Percentiles rank a stretch among this genome's conserved stretches.
These are phyloP conservation scores for Mythimna pallens DNA, from an alignment of 2,888 invertebrate species.

Conservation along the genomic window DNA sequence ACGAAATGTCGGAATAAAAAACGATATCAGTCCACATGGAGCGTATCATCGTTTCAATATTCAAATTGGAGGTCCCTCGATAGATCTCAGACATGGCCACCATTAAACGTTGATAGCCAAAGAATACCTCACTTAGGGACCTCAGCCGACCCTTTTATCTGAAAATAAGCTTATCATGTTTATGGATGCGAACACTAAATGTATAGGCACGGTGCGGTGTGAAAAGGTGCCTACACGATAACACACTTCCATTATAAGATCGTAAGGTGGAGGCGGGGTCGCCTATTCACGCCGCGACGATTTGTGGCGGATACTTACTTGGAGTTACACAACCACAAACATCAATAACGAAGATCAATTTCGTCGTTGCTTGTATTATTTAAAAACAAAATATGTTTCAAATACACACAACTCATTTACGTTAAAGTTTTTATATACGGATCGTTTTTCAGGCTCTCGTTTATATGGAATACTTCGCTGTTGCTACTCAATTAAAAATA, in stretches of 20 bases:
- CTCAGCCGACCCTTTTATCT: slow-evolving; percentile 87
- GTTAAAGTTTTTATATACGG: slow-evolving; percentile 21
- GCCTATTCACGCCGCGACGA: slow-evolving; percentile 68
- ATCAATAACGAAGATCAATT: slow-evolving; percentile 57
- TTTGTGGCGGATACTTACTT: slow-evolving; percentile 65
- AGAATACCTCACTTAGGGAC: slow-evolving; percentile 87
- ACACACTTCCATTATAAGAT: slow-evolving; percentile 80
- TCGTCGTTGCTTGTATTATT: slow-evolving; percentile 42
- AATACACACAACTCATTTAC: slow-evolving; percentile 31
- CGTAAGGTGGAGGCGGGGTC: slow-evolving; percentile 71
- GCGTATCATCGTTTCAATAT: slow-evolving; percentile 83
- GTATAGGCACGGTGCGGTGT: slow-evolving; percentile 77
- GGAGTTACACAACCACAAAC: slow-evolving; percentile 53
- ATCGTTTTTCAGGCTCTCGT: slow-evolving; percentile 14
- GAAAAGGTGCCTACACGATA: slow-evolving; percentile 79
- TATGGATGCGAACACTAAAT: slow-evolving; percentile 84
- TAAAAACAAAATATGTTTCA: slow-evolving; percentile 36
- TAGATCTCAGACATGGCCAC: slow-evolving; percentile 84
- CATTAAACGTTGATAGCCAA: slow-evolving; percentile 87
- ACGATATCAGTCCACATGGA: slow-evolving; percentile 71
- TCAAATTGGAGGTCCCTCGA: slow-evolving; percentile 85
- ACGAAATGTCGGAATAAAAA: slow-evolving; percentile 77
- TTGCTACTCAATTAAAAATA: slow-evolving; percentile 28
- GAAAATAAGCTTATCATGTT: slow-evolving; percentile 89
- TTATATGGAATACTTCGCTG: slow-evolving; percentile 1